Evolutionary conservation across 1,140 invertebrate species (phyloP), one percentile per base, ranked within the genome.

Genomic region (Rhizoglyphus robini): DNA sequence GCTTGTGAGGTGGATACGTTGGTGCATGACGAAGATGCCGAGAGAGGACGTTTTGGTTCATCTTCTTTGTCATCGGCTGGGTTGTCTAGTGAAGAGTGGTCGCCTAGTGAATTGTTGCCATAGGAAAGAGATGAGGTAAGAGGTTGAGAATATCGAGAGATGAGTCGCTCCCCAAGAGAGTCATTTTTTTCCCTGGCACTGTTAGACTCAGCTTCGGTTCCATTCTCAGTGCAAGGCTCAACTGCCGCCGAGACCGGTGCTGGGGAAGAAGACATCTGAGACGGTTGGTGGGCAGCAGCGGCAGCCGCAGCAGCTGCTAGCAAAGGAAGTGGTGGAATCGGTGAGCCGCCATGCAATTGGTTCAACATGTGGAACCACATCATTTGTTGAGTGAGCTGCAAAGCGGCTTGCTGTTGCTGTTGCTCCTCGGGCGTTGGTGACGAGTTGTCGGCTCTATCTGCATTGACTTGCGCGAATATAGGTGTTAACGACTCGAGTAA

Each of bases 351-450:
- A 23, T 60, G 58, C 15, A 60, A 13, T 46, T 60, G 58, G 23
- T 60, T 29, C 29, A 60, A 46, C 58, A 60, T 60, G 36, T 60
- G 58, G 27, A 60, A 60, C 18, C 31, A 46, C 30, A 60, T 32
- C 58, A 60, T 60, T 27, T 60, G 58, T 23, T 60, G 58, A n/a
- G 58, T 60, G 29, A 60, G 36, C n/a, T n/a, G n/a, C 15, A 60
- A 46, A 2, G 30, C 58, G 31, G 58, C 58, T 46, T 60, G 48
- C 23, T 51, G 48, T 51, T 51, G 48, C 29, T 49, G 47, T 20
- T 51, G 58, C 27, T 60, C 29, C 15, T 29, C 25, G 11, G 54
- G 2, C 54, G 54, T 18, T 32, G 11, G 25, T 30, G 54, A 58
- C 2, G n/a, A n/a, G n/a, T n/a, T n/a, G n/a, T n/a, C n/a, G n/a